Evolutionary conservation across 1,140 invertebrate species (phyloP), one percentile per base, ranked within the genome.

Genomic region (Apis mellifera): DNA sequence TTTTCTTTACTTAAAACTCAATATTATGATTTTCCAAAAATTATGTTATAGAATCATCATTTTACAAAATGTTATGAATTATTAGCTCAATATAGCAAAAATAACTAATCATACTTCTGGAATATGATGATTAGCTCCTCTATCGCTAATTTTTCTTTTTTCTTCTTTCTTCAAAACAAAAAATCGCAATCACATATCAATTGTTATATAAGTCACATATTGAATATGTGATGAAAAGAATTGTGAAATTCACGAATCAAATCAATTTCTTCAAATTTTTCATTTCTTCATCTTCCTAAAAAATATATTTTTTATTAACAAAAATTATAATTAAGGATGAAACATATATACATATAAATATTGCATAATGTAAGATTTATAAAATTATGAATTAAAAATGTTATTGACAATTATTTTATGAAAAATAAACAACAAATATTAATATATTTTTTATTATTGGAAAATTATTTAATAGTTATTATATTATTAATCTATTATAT

Each of bases 151-250:
- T 57, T 59, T 59, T 69, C 69, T 57, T 59, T 59, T 69, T 23
- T 21, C 26, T 0, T 21, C 23, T 21, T 13, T 12, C 23, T 21
- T 42, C 1, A 19, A 13, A 4, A 9, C 2, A 13, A 8, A 32
- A 76, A 50, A 78, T 78, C n/a, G 65, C 54, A 69, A 78, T 78
- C n/a, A n/a, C n/a, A n/a, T n/a, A n/a, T n/a, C 76, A 78, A 78
- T 78, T 78, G 76, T 78, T 65, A 55, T 69, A 13, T 17, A 23
- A 65, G 48, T 54, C 69, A n/a, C 8, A 13, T n/a, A 9, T 17
- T 17, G 19, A 60, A 76, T n/a, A 23, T 23, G 32, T 52, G 23
- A 64, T 23, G n/a, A 74, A 42, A n/a, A 60, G 32, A 13, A 60
- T 42, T 11, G 8, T 21, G 7, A 21, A n/a, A n/a, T 59, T 15